Evolutionary conservation across 2,888 invertebrate species (phyloP).

Genomic region (Furcula furcula): DNA sequence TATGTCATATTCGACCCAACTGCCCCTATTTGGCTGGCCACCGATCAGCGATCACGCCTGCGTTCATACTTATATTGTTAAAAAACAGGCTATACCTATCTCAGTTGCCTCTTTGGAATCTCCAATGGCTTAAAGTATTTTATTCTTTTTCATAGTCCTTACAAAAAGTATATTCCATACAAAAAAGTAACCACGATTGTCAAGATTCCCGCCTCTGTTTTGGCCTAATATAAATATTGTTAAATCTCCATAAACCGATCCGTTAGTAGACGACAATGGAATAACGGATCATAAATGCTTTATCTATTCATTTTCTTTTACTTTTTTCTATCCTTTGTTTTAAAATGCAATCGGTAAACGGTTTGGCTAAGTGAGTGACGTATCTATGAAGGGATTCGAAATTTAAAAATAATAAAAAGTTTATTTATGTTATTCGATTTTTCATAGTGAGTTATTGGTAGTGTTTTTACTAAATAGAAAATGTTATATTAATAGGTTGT

Average conservation of each 20-base stretch:
- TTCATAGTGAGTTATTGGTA: neutral
- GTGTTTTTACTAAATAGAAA: too few species aligned
- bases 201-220: constrained; percentile 26
- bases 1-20: too few species aligned
- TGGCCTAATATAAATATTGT: constrained; percentile 47
- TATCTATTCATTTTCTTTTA: constrained; percentile 69
- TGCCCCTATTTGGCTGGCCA: too few species aligned
- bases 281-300: constrained; percentile 73
- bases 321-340: constrained; percentile 59
- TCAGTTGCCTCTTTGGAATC: too few species aligned
- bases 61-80: too few species aligned
- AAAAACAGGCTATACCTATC: too few species aligned
- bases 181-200: too few species aligned
- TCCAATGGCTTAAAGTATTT: too few species aligned
- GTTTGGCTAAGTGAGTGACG: constrained; percentile 29
- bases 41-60: too few species aligned
- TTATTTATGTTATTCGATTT: neutral
- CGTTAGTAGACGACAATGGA: constrained; percentile 51
- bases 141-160: too few species aligned
- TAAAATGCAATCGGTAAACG: constrained; percentile 36
- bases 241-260: constrained; percentile 63
- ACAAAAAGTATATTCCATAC: too few species aligned
- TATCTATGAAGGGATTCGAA: constrained; percentile 20
- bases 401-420: constrained; percentile 15
- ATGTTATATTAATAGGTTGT: too few species aligned